A percentile compares a stretch with the other conserved stretches of the same genome.
Conservation (phyloP, 2,797 vertebrate species). For the Hoplostethus atlanticus region DNA sequence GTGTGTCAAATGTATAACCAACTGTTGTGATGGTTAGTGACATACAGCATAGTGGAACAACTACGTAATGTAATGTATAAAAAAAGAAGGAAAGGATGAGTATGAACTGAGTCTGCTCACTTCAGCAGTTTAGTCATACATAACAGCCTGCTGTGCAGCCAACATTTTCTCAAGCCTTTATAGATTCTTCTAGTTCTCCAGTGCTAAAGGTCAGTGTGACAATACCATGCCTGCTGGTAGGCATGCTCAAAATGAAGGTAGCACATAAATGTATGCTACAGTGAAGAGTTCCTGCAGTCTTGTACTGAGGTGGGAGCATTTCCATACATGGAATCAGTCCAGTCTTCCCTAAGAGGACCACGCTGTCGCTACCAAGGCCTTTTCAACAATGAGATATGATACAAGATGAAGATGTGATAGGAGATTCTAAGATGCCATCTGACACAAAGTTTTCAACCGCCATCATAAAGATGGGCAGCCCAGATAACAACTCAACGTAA, state of each 20-base stretch:
- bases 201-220: constrained; percentile 48
- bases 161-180: constrained; percentile 21
- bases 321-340: constrained; percentile 34
- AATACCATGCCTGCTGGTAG: constrained; percentile 11
- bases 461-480: constrained; percentile 4
- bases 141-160: constrained; percentile 6
- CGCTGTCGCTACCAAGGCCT: constrained; percentile 11
- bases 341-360: constrained; percentile 17
- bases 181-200: constrained; percentile 34
- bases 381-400: constrained; percentile 12
- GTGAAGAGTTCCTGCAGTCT: not conserved
- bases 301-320: not conserved
- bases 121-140: constrained; percentile 10
- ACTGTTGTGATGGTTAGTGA: constrained; percentile 51
- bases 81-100: not conserved
- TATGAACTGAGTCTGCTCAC: not conserved
- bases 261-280: not conserved
- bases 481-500: constrained; percentile 17
- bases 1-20: constrained; percentile 60
- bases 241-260: not conserved
- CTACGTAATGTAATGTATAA: too few species aligned
- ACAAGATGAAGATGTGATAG: constrained; percentile 20
- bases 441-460: constrained; percentile 12
- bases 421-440: constrained; percentile 10
- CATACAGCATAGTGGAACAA: constrained; percentile 10